phyloP scores from a whole-genome alignment of 2,797 vertebrate genomes.

The Enteromius radiatus region DNA sequence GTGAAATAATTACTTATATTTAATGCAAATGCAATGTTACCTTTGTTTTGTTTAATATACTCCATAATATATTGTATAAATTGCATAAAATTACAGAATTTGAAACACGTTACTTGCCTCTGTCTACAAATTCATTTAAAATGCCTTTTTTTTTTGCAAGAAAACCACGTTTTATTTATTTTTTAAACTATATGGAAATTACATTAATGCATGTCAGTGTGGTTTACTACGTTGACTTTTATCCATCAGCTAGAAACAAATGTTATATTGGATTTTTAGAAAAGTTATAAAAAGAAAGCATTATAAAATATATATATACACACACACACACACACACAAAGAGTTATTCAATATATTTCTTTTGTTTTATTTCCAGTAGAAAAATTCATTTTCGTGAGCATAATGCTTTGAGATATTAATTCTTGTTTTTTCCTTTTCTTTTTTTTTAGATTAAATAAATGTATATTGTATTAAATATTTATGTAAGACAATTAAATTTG shows the following conservation, averaged over 20 bases:
- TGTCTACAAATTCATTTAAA: neutral
- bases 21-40: too few relatives aligned
- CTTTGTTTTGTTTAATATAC: neutral
- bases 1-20: neutral
- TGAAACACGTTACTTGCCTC: neutral
- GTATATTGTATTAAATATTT: neutral
- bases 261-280: neutral
- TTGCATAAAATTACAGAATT: neutral
- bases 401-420: neutral
- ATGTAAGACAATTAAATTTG: neutral
- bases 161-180: neutral
- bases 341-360: neutral
- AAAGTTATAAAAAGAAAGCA: too few relatives aligned
- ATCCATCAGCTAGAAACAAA: neutral
- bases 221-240: neutral
- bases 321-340: neutral
- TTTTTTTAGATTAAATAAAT: neutral
- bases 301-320: neutral
- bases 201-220: neutral
- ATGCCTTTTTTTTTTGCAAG: neutral
- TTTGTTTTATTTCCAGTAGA: neutral
- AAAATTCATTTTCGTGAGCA: neutral
- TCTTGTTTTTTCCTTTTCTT: too few relatives aligned
- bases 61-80: neutral
- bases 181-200: neutral